Conservation (phyloP, 2,113 vertebrate species). For the Oostethus manadensis region DNA sequence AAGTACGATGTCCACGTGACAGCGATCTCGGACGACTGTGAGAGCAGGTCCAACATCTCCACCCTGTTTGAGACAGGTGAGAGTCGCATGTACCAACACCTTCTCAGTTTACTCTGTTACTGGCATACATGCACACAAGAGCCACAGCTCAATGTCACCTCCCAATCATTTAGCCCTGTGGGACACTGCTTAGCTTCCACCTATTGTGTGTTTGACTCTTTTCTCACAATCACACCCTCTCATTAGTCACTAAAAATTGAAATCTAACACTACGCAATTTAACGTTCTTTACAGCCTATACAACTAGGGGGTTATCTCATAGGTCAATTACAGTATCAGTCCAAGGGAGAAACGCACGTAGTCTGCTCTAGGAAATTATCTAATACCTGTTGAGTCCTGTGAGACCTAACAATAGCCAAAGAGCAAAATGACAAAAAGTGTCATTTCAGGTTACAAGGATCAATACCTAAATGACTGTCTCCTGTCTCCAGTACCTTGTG, state of each 20-base stretch:
- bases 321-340: conserved; percentile 25
- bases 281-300: conserved; percentile 24
- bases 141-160: neutral
- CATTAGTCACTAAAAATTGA: conserved; percentile 10
- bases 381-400: no score
- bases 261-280: conserved; percentile 31
- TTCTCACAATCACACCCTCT: conserved; percentile 33
- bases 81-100: neutral
- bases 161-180: conserved; percentile 9
- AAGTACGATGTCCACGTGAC: conserved; percentile 52
- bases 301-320: conserved; percentile 31
- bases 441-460: neutral
- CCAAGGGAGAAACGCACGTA: conserved; percentile 14
- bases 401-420: conserved; percentile 4
- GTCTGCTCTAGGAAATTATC: neutral
- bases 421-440: neutral
- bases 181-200: conserved; percentile 23
- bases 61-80: conserved; percentile 65
- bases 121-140: neutral
- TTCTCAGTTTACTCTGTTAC: conserved; percentile 17
- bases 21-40: conserved; percentile 51
- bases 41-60: conserved; percentile 37
- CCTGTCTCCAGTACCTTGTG: conserved; percentile 64
- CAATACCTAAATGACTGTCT: neutral
- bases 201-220: conserved; percentile 28